phyloP scores from a whole-genome alignment of 2,888 invertebrate genomes.

The Bugulina stolonifera region DNA sequence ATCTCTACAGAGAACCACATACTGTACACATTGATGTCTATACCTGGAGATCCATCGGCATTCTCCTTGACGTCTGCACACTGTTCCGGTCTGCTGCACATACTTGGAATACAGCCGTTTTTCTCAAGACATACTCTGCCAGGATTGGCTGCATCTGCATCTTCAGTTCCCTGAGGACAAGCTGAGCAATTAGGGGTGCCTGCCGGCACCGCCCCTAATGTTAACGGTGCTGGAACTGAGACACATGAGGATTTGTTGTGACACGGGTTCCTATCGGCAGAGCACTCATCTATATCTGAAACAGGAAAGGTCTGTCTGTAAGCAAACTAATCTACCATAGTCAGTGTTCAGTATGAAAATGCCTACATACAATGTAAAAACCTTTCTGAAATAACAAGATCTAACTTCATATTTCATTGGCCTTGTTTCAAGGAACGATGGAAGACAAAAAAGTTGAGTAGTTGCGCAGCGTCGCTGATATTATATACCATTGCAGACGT shows the following conservation, averaged over 20 bases:
- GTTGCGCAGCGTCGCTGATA: no score
- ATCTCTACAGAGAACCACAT: no score
- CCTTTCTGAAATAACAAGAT: no score
- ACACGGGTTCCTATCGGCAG: neutral
- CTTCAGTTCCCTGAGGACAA: slow-evolving; percentile 3
- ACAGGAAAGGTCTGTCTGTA: neutral
- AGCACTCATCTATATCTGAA: slow-evolving; percentile 15
- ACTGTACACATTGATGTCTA: no score
- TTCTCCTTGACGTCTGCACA: slow-evolving; percentile 3
- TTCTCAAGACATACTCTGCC: neutral
- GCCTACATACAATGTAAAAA: no score
- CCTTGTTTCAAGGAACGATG: no score
- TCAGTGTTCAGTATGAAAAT: no score
- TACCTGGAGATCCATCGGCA: neutral
- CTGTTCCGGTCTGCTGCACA: neutral
- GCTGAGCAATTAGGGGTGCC: neutral
- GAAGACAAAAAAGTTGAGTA: no score
- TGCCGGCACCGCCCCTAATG: neutral
- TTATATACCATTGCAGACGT: neutral
- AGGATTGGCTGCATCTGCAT: neutral
- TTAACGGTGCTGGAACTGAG: neutral
- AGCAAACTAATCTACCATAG: no score
- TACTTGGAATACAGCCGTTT: slow-evolving; percentile 16
- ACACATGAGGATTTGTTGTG: neutral
- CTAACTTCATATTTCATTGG: no score